Base-by-base conservation (phyloP, 2,888 invertebrate genomes). In the Adelphocoris suturalis region DNA sequence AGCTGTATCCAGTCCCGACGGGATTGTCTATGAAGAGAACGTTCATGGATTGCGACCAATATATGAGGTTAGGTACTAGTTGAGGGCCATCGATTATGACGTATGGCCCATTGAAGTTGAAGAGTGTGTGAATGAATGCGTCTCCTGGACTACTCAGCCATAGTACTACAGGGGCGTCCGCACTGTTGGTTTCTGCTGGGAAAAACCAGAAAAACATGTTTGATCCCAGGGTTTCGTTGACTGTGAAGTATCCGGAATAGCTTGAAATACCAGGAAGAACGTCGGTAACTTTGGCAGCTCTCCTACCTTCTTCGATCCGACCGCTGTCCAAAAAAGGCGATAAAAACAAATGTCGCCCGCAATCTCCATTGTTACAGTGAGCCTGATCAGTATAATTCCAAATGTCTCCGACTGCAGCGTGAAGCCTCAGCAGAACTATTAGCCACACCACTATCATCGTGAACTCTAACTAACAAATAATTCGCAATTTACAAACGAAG, bases 1-100 rank as follows among this genome's bases (percentile, higher is more conserved):
- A 98, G 93, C 98, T 98, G 93, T 96, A 98, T 0, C 98, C 98
- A 0, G 97, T 96, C 1, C 98, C 97, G 0, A 97, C 98, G 0
- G 98, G 98, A 93, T 97, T 98, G 93, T 98, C 98, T 90, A 98
- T 97, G 93, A 97, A 98, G 88, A 98, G 95, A 78, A 98, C 93
- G 92, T 96, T 96, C 93, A 97, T 97, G 14, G 95, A 95, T 57
- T 95, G 93, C 89, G 96, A 96, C 98, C 98, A 99, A 12, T 96
- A 95, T 92, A 96, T 93, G 90, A 95, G 93, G 90, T 95, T 92
- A 46, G 92, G 55, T 47, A 78, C 89, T 86, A 96, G 93, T n/a
- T n/a, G 3, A 96, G 80, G 27, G 12, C 57, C 28, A 19, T 90
- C 46, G 37, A 89, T 86, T 47, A 46, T 89, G 16, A 91, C 57